Base-by-base conservation (phyloP, 2,113 vertebrate genomes). In the Trogon surrucura region DNA sequence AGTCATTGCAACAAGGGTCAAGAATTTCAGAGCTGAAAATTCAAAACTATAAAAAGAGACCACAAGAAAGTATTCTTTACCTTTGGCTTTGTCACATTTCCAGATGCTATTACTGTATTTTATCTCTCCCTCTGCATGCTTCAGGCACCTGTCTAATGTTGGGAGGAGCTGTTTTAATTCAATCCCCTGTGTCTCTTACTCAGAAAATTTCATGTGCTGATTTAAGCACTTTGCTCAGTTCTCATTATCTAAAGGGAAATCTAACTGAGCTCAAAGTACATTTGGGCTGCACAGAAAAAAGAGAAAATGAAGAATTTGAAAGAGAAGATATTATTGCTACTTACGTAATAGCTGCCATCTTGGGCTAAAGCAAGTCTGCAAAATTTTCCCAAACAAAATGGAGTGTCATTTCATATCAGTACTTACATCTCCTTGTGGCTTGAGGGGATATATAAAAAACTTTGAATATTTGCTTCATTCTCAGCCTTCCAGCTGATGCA, bases 351-450 rank as follows among this genome's bases (percentile, higher is more conserved):
- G 67, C 45, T 93, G 71, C 87, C 81, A 64, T 96, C 47, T 64
- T 94, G 85, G 71, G 38, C 74, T 88, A 54, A 96, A 93, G 53
- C 20, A 70, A 51, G 12, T 13, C 61, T 20, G 19, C 18, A 81
- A 32, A 80, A 86, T 84, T 88, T 90, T 96, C 45, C 72, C 41
- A 86, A 95, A 80, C 67, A 83, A 93, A 93, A 93, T 53, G 15
- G 71, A 93, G 36, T 91, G 93, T 95, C 95, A 86, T 92, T 96
- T 96, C 72, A 9, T 45, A 95, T 96, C 85, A 96, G 85, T 41
- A 74, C 90, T 92, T 91, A 91, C 65, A 75, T 91, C 62, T 91
- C 32, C 65, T 64, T 71, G 41, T 81, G 80, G 72, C 82, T 96
- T 91, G 89, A 88, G 82, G 95, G 88, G 29, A 90, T 32, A 57